Conservation (phyloP, 2,888 invertebrate genomes). For the Eurois occulta region DNA sequence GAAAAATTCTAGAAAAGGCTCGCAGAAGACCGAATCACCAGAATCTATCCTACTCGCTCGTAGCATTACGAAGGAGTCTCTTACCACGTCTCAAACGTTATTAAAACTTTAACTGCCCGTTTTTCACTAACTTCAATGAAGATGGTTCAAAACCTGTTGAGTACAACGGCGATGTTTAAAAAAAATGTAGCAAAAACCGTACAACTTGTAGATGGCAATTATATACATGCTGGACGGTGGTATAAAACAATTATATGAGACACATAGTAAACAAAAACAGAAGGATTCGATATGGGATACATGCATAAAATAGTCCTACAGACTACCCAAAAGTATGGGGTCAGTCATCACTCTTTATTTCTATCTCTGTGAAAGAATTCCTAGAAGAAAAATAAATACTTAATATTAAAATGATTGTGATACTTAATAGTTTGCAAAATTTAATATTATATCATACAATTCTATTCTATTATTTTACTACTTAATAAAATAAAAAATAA, state of each 20-base stretch:
- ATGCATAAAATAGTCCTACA: not conserved
- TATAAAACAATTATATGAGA: conserved; percentile 22
- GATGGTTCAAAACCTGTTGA: conserved; percentile 20
- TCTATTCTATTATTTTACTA: no score
- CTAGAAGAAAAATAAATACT: no score
- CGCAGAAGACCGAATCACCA: not conserved
- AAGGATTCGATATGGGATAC: not conserved
- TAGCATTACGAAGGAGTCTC: not conserved
- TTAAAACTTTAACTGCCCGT: not conserved
- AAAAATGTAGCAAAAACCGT: conserved; percentile 39
- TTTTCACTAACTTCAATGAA: conserved; percentile 17
- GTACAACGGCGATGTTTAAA: not conserved
- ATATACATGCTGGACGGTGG: not conserved
- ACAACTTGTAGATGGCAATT: conserved; percentile 14
- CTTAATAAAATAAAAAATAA: no score
- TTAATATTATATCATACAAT: no score
- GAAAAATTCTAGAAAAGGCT: not conserved
- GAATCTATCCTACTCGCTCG: not conserved
- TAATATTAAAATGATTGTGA: no score
- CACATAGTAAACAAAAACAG: conserved; percentile 1
- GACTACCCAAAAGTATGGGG: not conserved
- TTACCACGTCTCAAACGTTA: not conserved
- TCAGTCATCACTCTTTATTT: no score
- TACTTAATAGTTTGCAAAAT: no score
- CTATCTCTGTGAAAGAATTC: no score